Base-by-base conservation (phyloP, 2,888 invertebrate species). In the Brachynemurus nebulosus region DNA sequence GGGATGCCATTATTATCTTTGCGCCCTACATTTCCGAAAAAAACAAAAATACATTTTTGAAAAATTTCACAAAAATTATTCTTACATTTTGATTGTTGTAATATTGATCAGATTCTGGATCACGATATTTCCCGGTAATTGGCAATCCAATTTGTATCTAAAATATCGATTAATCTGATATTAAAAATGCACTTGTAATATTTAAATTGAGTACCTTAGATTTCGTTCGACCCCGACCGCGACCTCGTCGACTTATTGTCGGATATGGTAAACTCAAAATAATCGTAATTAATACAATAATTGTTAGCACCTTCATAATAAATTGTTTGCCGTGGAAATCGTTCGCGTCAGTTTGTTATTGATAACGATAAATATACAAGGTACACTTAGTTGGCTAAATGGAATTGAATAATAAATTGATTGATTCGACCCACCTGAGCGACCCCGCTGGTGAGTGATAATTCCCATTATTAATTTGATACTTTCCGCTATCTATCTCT, bases 41-140 rank as follows among this genome's bases (percentile, higher is more conserved):
- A 8, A 39, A 18, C n/a, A n/a, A n/a, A n/a, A n/a, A n/a, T n/a
- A n/a, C n/a, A 18, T 8, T 21, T 39, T 7, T n/a, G 17, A 8
- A 36, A n/a, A 36, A 39, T 34, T 16, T 11, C n/a, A 12, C 8
- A 30, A 40, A 35, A 11, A 30, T 7, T 12, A 35, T 27, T 71
- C 78, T 71, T 67, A 88, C 89, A 61, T 89, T 80, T 51, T 86
- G 79, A 56, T 89, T 88, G 58, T 88, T 88, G 67, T 90, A 90
- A 62, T 90, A 90, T 59, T 86, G 84, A 66, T 88, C 88, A 6
- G 88, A 86, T 64, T 90, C 89, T 1, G 86, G 83, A 65, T 90
- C 89, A 52, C 86, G 71, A 61, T 89, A 89, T 67, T 89, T 88
- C 48, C 89, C 89, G 25, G 88, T 88, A 46, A 88, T 84, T 2